These are phyloP conservation scores for Pseudorasbora parva DNA, from an alignment of 2,113 vertebrate genomes.

Conservation along the genomic window DNA sequence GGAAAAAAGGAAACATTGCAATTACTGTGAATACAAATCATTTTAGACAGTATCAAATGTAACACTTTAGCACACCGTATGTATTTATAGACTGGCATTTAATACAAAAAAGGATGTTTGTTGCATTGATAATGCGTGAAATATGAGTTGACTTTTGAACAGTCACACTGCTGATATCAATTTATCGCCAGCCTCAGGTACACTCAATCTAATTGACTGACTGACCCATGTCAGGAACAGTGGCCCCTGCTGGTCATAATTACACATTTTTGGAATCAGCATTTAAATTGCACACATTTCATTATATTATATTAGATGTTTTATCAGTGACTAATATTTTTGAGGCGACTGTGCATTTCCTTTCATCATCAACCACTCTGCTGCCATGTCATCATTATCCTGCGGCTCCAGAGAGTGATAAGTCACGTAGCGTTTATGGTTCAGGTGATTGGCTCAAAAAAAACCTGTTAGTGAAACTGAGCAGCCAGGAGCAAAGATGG, in stretches of 20 bases:
- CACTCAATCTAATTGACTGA: not conserved
- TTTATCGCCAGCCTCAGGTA: not conserved
- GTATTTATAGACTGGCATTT: not conserved
- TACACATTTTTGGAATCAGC: not conserved
- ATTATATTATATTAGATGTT: not conserved
- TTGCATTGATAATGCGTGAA: not conserved
- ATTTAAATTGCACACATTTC: not conserved
- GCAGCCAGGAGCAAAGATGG: not conserved
- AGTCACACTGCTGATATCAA: conserved; percentile 3
- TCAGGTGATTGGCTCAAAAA: conserved; percentile 1
- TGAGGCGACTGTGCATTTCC: not conserved
- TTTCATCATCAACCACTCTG: not conserved
- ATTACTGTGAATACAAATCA: not conserved
- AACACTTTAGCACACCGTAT: conserved; percentile 24
- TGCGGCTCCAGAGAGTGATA: not conserved
- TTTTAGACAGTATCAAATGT: conserved; percentile 15
- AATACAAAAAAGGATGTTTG: conserved; percentile 8
- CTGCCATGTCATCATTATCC: not conserved
- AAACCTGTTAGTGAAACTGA: not conserved
- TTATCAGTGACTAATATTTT: not conserved
- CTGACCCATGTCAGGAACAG: conserved; percentile 1
- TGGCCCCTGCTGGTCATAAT: not conserved
- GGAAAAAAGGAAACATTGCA: not conserved
- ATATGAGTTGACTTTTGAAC: not conserved
- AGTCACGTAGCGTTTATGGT: not conserved